phyloP scores from a whole-genome alignment of 2,888 invertebrate genomes.

The Xylota segnis region DNA sequence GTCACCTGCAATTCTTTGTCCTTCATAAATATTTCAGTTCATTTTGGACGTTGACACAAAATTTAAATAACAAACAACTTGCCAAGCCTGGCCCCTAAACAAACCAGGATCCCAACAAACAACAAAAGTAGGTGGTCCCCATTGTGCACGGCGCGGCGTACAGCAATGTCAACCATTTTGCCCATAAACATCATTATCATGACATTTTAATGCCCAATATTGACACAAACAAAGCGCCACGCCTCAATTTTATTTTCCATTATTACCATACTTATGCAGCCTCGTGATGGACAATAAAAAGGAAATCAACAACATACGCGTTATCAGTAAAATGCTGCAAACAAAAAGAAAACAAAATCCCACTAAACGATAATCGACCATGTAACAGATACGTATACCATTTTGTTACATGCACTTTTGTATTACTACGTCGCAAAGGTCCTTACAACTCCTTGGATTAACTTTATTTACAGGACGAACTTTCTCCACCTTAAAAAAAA shows the following conservation, averaged over 20 bases:
- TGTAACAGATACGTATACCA: constrained; percentile 52
- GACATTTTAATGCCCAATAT: constrained; percentile 53
- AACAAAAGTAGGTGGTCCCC: constrained; percentile 39
- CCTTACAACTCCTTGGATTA: constrained; percentile 43
- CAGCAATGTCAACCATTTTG: constrained; percentile 38
- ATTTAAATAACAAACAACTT: constrained; percentile 16
- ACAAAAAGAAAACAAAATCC: constrained; percentile 25
- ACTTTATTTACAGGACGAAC: constrained; percentile 47
- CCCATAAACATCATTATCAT: constrained; percentile 54
- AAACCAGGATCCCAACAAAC: constrained; percentile 18
- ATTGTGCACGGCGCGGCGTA: constrained; percentile 15
- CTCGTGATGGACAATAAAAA: constrained; percentile 48
- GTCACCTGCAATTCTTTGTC: not conserved
- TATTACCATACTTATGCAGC: constrained; percentile 35
- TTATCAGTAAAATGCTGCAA: constrained; percentile 21
- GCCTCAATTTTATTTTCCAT: constrained; percentile 52
- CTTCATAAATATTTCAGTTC: not conserved
- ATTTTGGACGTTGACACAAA: not conserved
- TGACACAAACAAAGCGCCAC: constrained; percentile 56
- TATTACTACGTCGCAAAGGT: constrained; percentile 11
- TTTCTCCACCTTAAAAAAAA: constrained; percentile 25
- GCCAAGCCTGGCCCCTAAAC: constrained; percentile 13
- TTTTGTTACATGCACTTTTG: constrained; percentile 32
- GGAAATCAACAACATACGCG: constrained; percentile 30
- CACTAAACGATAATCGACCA: constrained; percentile 61